Conservation (phyloP, 2,797 vertebrate species). For the Alauda arvensis region DNA sequence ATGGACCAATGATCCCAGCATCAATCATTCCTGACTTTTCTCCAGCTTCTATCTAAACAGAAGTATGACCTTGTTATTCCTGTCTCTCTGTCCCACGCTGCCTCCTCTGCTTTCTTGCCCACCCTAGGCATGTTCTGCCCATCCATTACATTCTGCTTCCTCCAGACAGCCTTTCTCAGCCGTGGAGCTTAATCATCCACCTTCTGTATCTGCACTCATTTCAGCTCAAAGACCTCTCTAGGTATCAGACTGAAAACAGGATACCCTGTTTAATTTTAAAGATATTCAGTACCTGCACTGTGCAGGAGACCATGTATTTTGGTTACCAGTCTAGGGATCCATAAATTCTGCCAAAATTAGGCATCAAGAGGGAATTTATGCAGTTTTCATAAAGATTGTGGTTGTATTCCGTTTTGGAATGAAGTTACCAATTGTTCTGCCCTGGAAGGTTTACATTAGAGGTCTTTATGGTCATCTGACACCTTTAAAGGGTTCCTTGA, state of each 20-base stretch:
- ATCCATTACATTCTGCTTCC: background rate
- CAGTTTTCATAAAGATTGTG: background rate
- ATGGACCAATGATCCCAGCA: background rate
- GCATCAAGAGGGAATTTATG: background rate
- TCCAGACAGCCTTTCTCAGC: background rate
- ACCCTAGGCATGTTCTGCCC: background rate
- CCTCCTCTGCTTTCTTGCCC: background rate
- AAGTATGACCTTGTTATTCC: background rate
- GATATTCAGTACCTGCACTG: background rate
- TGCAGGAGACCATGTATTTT: background rate
- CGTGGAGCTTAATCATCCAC: background rate
- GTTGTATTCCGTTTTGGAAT: background rate
- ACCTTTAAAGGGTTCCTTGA: background rate
- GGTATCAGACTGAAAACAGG: background rate
- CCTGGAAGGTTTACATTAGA: background rate
- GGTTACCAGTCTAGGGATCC: background rate
- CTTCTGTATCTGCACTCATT: background rate
- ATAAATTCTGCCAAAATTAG: background rate
- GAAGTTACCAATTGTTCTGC: background rate
- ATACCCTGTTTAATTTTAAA: background rate
- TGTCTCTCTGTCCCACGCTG: background rate
- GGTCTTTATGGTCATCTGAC: background rate
- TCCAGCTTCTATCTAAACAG: background rate
- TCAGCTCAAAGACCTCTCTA: background rate
- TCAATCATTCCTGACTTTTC: background rate